Evolutionary conservation across 2,113 vertebrate genomes (phyloP).

Genomic region (Bettongia penicillata): DNA sequence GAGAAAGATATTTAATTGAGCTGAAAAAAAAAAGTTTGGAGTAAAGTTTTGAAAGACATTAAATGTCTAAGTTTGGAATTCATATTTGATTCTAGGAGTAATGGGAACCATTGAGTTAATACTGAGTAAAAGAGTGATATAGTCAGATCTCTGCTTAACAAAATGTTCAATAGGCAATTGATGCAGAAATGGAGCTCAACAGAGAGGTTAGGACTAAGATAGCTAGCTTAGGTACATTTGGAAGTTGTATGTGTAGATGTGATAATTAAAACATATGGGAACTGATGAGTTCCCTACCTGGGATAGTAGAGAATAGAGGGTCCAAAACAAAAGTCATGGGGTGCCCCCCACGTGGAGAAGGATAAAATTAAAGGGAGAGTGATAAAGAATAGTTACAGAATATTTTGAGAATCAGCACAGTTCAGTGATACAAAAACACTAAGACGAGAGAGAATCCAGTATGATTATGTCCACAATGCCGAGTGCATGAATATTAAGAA

Average conservation of each 20-base stretch:
- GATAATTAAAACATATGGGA: background rate
- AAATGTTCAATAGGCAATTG: background rate
- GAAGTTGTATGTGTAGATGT: background rate
- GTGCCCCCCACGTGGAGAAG: fast-evolving
- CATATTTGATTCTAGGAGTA: background rate
- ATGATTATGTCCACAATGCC: background rate
- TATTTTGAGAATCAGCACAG: background rate
- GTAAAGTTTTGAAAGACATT: background rate
- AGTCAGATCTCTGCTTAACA: background rate
- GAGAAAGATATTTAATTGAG: background rate
- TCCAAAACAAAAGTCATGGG: background rate
- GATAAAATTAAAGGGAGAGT: background rate
- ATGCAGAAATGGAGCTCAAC: background rate
- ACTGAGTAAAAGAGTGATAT: background rate
- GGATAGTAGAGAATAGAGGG: background rate
- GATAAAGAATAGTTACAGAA: background rate
- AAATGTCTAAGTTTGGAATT: background rate
- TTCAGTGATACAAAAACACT: background rate
- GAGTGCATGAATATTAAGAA: background rate
- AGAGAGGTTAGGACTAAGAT: background rate
- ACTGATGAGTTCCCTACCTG: background rate
- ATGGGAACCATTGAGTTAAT: background rate
- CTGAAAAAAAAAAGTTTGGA: background rate
- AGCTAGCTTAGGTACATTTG: background rate
- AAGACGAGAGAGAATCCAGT: background rate